Conservation (phyloP, 35 echinoderm and acorn worm genomes). For the Acanthaster planci region DNA sequence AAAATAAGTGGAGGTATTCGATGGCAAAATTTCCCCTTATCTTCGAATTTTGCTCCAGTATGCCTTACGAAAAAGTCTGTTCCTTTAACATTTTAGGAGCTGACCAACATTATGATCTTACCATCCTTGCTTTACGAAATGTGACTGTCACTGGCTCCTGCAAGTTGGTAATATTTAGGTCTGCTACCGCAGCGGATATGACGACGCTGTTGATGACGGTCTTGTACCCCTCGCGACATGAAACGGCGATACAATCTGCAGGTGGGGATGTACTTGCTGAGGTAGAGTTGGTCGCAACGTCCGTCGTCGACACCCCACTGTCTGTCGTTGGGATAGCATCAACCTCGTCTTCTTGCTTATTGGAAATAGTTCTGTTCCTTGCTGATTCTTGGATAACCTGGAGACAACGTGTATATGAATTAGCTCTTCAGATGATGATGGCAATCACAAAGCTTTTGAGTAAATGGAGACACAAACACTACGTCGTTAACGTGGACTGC, state of each 20-base stretch:
- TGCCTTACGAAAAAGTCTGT: too few relatives aligned
- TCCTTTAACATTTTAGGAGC: too few relatives aligned
- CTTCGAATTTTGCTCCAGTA: too few relatives aligned
- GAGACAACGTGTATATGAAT: not conserved
- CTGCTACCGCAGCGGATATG: constrained; percentile 42
- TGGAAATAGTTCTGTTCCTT: not conserved
- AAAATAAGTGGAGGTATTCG: too few relatives aligned
- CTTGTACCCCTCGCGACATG: not conserved
- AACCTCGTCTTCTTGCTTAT: not conserved
- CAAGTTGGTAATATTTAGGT: constrained; percentile 37
- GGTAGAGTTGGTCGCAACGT: not conserved
- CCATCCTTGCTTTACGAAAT: constrained; percentile 11
- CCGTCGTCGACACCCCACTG: not conserved
- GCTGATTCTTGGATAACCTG: not conserved
- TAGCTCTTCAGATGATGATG: too few relatives aligned
- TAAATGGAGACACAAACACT: too few relatives aligned
- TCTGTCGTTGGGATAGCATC: not conserved
- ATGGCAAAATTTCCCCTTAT: too few relatives aligned
- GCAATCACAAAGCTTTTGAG: too few relatives aligned
- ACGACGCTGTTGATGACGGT: constrained; percentile 57
- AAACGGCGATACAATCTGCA: not conserved
- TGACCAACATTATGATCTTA: not conserved
- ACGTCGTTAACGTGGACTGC: too few relatives aligned
- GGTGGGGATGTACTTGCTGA: not conserved
- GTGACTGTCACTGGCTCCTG: constrained; percentile 34